Evolutionary conservation across 1,140 invertebrate genomes (phyloP).

Genomic region (Aphaenogaster ashmeadi): DNA sequence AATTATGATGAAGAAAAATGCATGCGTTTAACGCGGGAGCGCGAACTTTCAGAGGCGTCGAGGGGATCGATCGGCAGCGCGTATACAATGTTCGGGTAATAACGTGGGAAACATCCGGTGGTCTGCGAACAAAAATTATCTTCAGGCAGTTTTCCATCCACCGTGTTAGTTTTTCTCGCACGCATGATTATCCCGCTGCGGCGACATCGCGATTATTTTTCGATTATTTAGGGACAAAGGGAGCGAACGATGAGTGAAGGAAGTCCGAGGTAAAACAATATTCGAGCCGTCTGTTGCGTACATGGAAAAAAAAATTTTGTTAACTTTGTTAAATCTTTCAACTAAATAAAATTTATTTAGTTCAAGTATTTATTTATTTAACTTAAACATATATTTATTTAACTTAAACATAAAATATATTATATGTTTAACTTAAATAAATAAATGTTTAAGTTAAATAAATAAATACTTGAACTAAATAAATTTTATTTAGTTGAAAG

Average conservation of each 20-base stretch:
- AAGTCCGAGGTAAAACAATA: neutral
- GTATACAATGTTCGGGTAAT: conserved; percentile 14
- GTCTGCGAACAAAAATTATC: conserved; percentile 5
- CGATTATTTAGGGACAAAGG: neutral
- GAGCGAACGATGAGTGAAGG: neutral
- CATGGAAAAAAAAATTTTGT: no score
- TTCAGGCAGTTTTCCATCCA: neutral
- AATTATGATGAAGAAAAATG: conserved; percentile 21
- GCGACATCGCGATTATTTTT: neutral
- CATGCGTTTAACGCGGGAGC: neutral
- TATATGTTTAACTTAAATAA: no score
- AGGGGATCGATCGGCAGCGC: neutral
- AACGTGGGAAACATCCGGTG: neutral
- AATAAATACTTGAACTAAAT: no score
- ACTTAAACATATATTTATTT: no score
- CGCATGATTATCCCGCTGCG: neutral
- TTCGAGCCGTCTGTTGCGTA: neutral
- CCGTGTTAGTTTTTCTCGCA: neutral
- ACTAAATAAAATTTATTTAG: no score
- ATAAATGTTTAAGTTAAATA: no score
- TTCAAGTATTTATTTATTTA: no score
- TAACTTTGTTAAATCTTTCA: no score
- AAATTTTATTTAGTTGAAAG: no score
- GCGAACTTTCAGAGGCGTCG: conserved; percentile 4
- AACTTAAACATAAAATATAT: no score